Evolutionary conservation across 1,140 invertebrate genomes (phyloP).

Genomic region (Hyphantria cunea): DNA sequence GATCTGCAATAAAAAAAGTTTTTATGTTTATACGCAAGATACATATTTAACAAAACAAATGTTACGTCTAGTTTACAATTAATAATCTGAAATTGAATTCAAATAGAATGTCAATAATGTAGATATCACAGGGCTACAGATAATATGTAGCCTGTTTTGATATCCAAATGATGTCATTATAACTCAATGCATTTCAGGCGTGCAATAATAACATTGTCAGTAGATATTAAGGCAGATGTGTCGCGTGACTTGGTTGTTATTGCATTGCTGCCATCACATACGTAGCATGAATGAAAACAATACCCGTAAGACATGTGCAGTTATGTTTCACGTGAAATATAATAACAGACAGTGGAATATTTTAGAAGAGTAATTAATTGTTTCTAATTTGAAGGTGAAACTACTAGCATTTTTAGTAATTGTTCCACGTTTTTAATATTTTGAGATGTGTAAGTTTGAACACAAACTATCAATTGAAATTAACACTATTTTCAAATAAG

Average conservation of each 20-base stretch:
- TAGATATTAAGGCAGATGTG: conserved; percentile 23
- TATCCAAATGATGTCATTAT: conserved; percentile 68
- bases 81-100: conserved; percentile 59
- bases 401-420: not conserved
- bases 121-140: not conserved
- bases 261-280: conserved; percentile 23
- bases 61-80: conserved; percentile 39
- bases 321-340: not conserved
- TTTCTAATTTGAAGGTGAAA: not conserved
- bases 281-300: conserved; percentile 26
- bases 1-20: no score
- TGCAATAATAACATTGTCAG: conserved; percentile 31
- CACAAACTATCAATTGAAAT: no score
- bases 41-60: not conserved
- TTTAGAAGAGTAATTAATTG: no score
- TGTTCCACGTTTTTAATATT: no score
- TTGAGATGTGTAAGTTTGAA: no score
- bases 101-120: conserved; percentile 54
- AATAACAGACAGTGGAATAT: no score
- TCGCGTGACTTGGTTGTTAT: conserved; percentile 24
- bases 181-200: conserved; percentile 36
- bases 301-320: conserved; percentile 10
- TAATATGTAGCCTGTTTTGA: conserved; percentile 48
- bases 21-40: not conserved
- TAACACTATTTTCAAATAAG: no score